Evolutionary conservation across 2,888 invertebrate genomes (phyloP).

Genomic region (Caradrina clavipalpis): DNA sequence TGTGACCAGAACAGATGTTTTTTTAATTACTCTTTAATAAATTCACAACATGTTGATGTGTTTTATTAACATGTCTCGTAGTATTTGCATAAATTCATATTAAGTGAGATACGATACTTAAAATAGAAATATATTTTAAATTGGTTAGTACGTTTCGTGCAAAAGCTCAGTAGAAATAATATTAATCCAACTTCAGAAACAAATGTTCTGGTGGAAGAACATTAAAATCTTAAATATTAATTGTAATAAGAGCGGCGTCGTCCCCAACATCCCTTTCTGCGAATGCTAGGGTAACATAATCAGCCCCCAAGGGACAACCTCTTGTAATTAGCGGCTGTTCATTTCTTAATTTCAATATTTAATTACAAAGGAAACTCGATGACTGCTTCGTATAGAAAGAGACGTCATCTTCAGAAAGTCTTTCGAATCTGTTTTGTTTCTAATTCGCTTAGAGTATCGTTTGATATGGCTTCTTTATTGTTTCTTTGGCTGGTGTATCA

Average conservation of each 20-base stretch:
- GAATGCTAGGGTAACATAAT: slow-evolving; percentile 87
- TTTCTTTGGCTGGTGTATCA: slow-evolving; percentile 83
- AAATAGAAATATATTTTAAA: slow-evolving; percentile 11
- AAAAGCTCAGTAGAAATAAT: slow-evolving; percentile 27
- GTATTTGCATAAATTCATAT: slow-evolving; percentile 40
- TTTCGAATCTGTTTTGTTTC: slow-evolving; percentile 85
- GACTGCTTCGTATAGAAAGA: slow-evolving; percentile 86
- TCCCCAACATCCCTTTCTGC: slow-evolving; percentile 85
- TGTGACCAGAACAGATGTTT: slow-evolving; percentile 59
- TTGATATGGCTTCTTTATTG: slow-evolving; percentile 82
- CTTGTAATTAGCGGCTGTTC: slow-evolving; percentile 91
- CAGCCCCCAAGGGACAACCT: slow-evolving; percentile 90
- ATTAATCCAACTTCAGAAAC: slow-evolving; percentile 54
- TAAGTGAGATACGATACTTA: slow-evolving; percentile 9
- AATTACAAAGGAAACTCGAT: slow-evolving; percentile 91
- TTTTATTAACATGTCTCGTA: slow-evolving; percentile 42
- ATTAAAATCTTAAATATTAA: slow-evolving; percentile 88
- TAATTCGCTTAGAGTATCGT: slow-evolving; percentile 81
- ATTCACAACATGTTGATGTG: slow-evolving; percentile 44
- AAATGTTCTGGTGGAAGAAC: slow-evolving; percentile 70
- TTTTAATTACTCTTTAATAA: slow-evolving; percentile 52
- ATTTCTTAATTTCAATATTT: slow-evolving; percentile 92
- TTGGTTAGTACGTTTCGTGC: slow-evolving; percentile 2
- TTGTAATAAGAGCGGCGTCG: slow-evolving; percentile 82
- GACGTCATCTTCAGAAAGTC: slow-evolving; percentile 90